Conservation (phyloP, 2,888 invertebrate species). For the Drosophila picticornis region DNA sequence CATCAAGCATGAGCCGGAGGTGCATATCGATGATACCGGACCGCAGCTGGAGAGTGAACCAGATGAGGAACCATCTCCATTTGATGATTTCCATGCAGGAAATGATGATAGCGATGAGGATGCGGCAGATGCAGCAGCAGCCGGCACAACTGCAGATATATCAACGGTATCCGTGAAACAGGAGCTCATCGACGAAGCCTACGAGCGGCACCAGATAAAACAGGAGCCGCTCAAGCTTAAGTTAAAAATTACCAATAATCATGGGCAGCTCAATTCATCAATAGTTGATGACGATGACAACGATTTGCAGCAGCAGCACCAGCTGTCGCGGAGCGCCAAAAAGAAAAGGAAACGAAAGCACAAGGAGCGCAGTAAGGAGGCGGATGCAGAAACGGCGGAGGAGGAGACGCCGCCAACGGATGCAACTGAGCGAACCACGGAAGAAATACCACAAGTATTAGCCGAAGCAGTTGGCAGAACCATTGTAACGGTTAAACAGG, state of each 20-base stretch:
- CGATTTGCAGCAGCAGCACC: slow-evolving; percentile 28
- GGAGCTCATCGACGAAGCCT: slow-evolving; percentile 60
- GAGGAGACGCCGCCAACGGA: neutral
- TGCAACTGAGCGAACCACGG: neutral
- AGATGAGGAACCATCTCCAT: slow-evolving; percentile 36
- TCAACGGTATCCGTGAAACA: slow-evolving; percentile 67
- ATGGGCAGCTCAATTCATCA: slow-evolving; percentile 84
- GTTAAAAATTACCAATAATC: slow-evolving; percentile 84
- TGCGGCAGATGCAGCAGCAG: slow-evolving; percentile 22
- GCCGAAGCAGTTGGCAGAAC: slow-evolving; percentile 18
- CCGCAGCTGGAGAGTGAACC: slow-evolving; percentile 42
- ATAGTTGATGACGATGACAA: slow-evolving; percentile 79
- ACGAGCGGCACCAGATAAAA: slow-evolving; percentile 41
- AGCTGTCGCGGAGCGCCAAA: slow-evolving; percentile 65
- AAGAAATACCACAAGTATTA: slow-evolving; percentile 6
- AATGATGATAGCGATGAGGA: slow-evolving; percentile 60
- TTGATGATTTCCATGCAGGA: slow-evolving; percentile 47
- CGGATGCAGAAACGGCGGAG: slow-evolving; percentile 21
- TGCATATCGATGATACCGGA: slow-evolving; percentile 68
- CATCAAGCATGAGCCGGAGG: slow-evolving; percentile 83
- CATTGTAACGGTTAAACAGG: slow-evolving; percentile 75
- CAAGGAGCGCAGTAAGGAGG: slow-evolving; percentile 60
- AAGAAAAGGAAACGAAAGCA: slow-evolving; percentile 83
- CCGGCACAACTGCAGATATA: slow-evolving; percentile 10
- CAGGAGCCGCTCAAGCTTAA: slow-evolving; percentile 77